Base-by-base conservation (phyloP, 2,888 invertebrate genomes). In the Eugnorisma glareosa region DNA sequence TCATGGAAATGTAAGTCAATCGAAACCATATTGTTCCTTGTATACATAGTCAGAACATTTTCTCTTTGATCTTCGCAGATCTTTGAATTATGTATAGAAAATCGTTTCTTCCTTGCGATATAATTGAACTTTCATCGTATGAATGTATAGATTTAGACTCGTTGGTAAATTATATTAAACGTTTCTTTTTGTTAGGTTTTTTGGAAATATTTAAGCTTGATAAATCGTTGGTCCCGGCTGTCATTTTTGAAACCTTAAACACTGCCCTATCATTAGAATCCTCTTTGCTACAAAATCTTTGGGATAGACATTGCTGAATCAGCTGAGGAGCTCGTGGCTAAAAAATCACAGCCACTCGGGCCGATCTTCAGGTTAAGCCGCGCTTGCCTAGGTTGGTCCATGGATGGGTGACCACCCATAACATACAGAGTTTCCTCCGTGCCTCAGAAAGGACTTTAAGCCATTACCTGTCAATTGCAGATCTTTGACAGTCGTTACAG, bases 61-160 rank as follows among this genome's bases (percentile, higher is more conserved):
- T 21, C n/a, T 57, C 45, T 80, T 81, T 84, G 82, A 84, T 82
- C 54, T 64, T 43, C 10, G 0, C 8, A 66, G 7, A 66, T 51
- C 67, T 73, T 73, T 75, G 67, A 82, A 75, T 85, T 61, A 73
- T 73, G n/a, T 85, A 76, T 70, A 15, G 13, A n/a, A 61, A 66
- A 59, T 18, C n/a, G 37, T 54, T 67, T 67, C 48, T 48, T 28
- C 4, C 61, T 70, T 21, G 28, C 31, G 21, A 45, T 3, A 54
- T 69, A 45, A 76, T 70, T 76, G n/a, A 73, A 82, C 37, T 73
- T 76, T 51, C 3, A 1, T 67, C 21, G 15, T 69, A 57, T 40
- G 21, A 72, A 81, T 81, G n/a, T 68, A 40, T 48, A 45, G 18
- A 71, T 59, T 59, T 54, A 18, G 21, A 18, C 18, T 54, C 5